These are phyloP conservation scores for Melanerpes aurifrons DNA, from an alignment of 2,113 vertebrate species.

Conservation along the genomic window DNA sequence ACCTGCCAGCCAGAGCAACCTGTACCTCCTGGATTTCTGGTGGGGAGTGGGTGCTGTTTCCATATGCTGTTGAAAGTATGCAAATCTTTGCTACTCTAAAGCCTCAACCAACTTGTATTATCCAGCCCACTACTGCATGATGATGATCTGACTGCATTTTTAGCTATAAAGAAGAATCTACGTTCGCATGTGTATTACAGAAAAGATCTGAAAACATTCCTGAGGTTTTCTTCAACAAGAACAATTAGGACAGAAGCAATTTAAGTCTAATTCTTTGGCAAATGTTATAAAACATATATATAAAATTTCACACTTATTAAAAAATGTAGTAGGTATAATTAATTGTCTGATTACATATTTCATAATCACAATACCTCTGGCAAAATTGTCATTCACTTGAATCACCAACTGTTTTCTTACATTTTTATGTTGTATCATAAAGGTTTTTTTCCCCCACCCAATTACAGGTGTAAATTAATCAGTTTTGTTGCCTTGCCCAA, in stretches of 20 bases:
- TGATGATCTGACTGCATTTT: background rate
- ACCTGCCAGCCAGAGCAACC: background rate
- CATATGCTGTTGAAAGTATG: background rate
- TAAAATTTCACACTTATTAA: background rate
- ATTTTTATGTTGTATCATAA: background rate
- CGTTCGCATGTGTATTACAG: background rate
- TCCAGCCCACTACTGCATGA: background rate
- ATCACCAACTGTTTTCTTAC: background rate
- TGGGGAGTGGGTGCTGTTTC: background rate
- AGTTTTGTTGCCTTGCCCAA: background rate
- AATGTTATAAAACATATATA: background rate
- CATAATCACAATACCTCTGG: background rate
- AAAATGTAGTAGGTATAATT: background rate
- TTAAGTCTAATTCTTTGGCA: background rate
- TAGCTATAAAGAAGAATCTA: background rate
- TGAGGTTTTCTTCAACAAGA: background rate
- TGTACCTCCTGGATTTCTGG: accelerated
- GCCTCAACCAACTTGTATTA: background rate
- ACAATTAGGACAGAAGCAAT: background rate
- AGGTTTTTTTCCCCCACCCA: background rate
- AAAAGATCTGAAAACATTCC: background rate
- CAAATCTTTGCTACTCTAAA: background rate
- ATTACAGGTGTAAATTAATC: background rate
- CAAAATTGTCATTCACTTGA: background rate
- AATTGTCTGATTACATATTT: background rate